Evolutionary conservation across 2,888 invertebrate genomes (phyloP), one percentile per base, ranked within the genome.

Genomic region (Erannis defoliaria): DNA sequence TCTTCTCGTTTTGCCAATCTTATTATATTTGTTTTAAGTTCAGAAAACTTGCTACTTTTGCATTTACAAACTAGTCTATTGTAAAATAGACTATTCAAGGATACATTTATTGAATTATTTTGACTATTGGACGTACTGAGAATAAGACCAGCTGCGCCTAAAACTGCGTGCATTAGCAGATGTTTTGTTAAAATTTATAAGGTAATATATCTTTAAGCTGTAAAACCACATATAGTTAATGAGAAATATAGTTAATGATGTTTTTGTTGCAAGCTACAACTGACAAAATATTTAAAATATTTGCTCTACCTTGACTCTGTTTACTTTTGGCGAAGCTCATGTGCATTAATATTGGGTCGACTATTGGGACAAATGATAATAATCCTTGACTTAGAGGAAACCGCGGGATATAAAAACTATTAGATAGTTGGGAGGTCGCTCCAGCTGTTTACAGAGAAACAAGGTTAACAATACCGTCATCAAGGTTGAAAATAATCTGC

Each of bases 401-500:
- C 66, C 51, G 74, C 71, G 73, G 76, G 77, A 68, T 78, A 76
- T 75, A 76, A 78, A 73, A 74, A 72, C 73, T 72, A 82, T 82
- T 74, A 77, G 71, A 75, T 73, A 76, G 67, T 67, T 70, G 58
- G 75, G 76, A 86, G 85, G 83, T 79, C 81, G 77, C 75, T 78
- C 73, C 70, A 80, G 80, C 77, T 86, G 84, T 86, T 86, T 85
- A 82, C 78, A 75, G 77, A 45, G 50, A 38, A 35, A 42, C 91
- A 88, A 91, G 92, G 92, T 88, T 88, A 86, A 86, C 85, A 86
- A 84, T 86, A 86, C 77, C 89, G 91, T 89, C 90, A 90, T 87
- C 88, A 89, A 90, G 89, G 89, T 89, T 82, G 75, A 71, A 83
- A 87, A 87, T 87, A 87, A 87, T 84, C 79, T 76, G 78, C 70